These are phyloP conservation scores for Melanotaenia pygmaea DNA, from an alignment of 2,797 vertebrate species.

Conservation along the genomic window DNA sequence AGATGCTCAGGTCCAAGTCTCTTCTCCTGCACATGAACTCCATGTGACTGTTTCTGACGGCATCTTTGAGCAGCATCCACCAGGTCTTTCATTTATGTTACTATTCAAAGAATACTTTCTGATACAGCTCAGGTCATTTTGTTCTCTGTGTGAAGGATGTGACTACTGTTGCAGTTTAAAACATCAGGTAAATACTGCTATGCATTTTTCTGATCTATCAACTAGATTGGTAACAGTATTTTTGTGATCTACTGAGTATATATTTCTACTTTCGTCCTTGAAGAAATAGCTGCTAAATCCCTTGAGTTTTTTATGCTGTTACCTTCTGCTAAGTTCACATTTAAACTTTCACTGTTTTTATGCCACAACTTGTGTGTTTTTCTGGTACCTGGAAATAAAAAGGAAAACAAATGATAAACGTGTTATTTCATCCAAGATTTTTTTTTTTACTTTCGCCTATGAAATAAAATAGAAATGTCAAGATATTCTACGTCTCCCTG, in stretches of 20 bases:
- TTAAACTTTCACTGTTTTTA: too few relatives aligned
- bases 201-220: too few relatives aligned
- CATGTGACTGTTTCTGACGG: background rate
- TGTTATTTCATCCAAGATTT: background rate
- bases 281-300: too few relatives aligned
- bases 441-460: background rate
- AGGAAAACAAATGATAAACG: background rate
- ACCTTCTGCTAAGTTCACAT: too few relatives aligned
- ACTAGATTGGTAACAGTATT: too few relatives aligned
- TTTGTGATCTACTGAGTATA: too few relatives aligned
- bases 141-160: background rate
- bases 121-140: background rate
- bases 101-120: background rate
- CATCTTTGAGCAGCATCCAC: background rate
- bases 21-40: slow-evolving; percentile 16
- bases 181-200: too few relatives aligned
- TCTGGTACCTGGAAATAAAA: background rate
- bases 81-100: background rate
- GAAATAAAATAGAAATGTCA: background rate
- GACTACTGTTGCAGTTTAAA: background rate
- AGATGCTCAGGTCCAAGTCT: slow-evolving; percentile 20
- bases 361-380: too few relatives aligned
- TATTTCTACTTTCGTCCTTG: background rate
- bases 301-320: too few relatives aligned
- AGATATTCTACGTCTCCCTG: background rate